These are phyloP conservation scores for Aegithalos caudatus DNA, from an alignment of 2,113 vertebrate genomes.

Conservation along the genomic window DNA sequence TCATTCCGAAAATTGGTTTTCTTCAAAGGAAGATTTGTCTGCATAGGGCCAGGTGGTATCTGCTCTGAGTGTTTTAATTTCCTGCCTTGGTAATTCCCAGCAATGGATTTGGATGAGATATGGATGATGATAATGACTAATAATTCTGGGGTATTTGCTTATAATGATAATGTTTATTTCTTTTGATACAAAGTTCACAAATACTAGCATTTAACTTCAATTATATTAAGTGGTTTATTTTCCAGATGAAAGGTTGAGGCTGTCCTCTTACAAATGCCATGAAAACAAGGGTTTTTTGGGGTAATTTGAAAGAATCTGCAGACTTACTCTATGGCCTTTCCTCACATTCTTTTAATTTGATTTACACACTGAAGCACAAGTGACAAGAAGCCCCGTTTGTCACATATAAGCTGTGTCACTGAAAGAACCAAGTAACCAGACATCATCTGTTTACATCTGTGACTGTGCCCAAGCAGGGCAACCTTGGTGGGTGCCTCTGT, in stretches of 20 bases:
- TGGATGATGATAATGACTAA: background rate
- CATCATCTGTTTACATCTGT: background rate
- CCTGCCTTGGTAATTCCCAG: background rate
- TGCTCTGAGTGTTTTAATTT: background rate
- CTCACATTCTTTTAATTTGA: background rate
- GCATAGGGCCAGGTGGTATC: background rate
- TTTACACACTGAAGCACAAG: background rate
- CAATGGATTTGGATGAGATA: background rate
- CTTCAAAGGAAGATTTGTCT: background rate
- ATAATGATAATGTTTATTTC: background rate
- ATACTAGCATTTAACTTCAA: background rate
- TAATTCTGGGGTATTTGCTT: background rate
- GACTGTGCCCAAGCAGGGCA: background rate
- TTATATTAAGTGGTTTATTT: background rate
- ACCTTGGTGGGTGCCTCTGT: background rate
- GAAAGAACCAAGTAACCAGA: background rate
- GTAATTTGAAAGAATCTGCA: background rate
- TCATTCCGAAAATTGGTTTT: background rate
- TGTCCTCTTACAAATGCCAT: background rate
- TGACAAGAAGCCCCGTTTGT: background rate
- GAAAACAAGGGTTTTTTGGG: accelerated
- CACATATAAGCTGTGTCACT: background rate
- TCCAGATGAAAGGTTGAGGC: background rate
- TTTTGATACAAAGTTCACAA: background rate
- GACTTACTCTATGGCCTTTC: background rate